Base-by-base conservation (phyloP, 2,888 invertebrate species). In the Tipula lateralis region DNA sequence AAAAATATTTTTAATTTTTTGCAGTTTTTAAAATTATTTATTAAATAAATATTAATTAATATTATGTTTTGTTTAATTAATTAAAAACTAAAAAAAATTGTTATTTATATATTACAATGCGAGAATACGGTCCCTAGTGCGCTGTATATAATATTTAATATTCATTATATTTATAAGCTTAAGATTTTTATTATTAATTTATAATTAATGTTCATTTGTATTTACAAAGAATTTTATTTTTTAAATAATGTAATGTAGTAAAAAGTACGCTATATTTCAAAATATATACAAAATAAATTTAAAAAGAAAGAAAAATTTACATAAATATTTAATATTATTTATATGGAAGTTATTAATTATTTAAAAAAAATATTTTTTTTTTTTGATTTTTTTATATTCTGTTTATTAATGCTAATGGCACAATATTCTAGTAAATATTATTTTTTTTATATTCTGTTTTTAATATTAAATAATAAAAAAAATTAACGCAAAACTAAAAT, bases 41-140 rank as follows among this genome's bases (percentile, higher is more conserved):
- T 24, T 12, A 66, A 66, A 66, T 66, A 66, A 66, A 66, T 66
- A 66, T 24, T 66, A 66, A 6, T 19, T 24, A 66, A 24, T 24
- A 24, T 24, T 24, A n/a, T 66, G 6, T 24, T 66, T 24, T 66
- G 2, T 24, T 7, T 66, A n/a, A 66, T 66, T 66, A 44, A 44
- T 16, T 66, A 24, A 66, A 66, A 9, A 66, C 66, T 66, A 66
- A 24, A 66, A 32, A 32, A 44, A 44, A 44, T 44, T n/a, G 3
- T 24, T 66, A 66, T 66, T 66, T 66, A 66, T 66, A 66, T 19
- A 24, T 66, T 66, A 66, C 66, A 66, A 66, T 83, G 83, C 83
- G 83, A 83, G 83, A 83, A 34, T 36, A 83, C 30, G 83, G 83
- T 83, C 83, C 83, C 83, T 83, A 83, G 83, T 83, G 83, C 83